Evolutionary conservation across 2,888 invertebrate genomes (phyloP), one percentile per base, ranked within the genome.

Genomic region (Thymelicus sylvestris): DNA sequence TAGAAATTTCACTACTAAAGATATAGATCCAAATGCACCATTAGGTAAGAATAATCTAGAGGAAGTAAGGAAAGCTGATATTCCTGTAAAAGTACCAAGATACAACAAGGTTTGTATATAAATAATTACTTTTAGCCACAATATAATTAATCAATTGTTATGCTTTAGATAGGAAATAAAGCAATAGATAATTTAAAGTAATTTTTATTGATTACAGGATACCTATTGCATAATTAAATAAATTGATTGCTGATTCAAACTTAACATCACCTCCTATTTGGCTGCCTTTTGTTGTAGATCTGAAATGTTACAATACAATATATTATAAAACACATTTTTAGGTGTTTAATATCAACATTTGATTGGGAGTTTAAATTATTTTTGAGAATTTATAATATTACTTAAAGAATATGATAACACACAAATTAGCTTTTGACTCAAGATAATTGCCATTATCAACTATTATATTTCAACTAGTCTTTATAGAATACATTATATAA

Each of bases 31-130:
- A 57, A 95, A 89, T 86, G 94, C 95, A 80, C 94, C 95, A 7
- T 85, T 97, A 73, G 97, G 97, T 8, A 90, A 83, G 79, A 94
- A 94, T 86, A 89, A 96, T 79, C 92, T 90, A 61, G 80, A 94
- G 64, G 93, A 95, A 78, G 96, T 97, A 1, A 80, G 81, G 74
- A 83, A 90, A 72, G 94, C 94, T 71, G 85, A 94, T 72, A 93
- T 97, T 75, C 75, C 81, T 76, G 84, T 87, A 2, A 89, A 82
- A 84, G 84, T 84, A 47, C 83, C 86, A 72, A 86, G 86, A 84
- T 85, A 89, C 86, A 88, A 86, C 78, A 77, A 80, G 7, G 79
- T 82, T 78, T 80, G 74, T 82, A 75, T 77, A 75, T 15, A 69
- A 66, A 62, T 73, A 75, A 69, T 15, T 52, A 52, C 19, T 52